Evolutionary conservation across 2,888 invertebrate genomes (phyloP).

Genomic region (Schizaphis graminum): DNA sequence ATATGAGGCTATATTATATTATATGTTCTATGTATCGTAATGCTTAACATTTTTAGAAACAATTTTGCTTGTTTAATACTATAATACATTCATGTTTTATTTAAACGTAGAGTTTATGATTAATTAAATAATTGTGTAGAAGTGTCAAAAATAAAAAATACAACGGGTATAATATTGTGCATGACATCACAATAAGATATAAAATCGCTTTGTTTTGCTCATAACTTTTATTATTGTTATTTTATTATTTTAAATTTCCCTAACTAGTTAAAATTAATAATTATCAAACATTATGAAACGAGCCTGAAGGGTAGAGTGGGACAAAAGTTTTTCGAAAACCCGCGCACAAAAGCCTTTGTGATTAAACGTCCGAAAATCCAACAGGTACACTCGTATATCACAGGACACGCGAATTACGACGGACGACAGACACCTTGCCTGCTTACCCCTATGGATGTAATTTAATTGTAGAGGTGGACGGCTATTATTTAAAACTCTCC

Average conservation of each 20-base stretch:
- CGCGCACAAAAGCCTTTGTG: conserved; percentile 64
- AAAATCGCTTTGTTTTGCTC: conserved; percentile 62
- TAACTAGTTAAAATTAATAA: conserved; percentile 64
- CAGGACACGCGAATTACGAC: conserved; percentile 64
- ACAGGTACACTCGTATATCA: conserved; percentile 66
- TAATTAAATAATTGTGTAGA: conserved; percentile 45
- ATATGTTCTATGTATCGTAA: not conserved
- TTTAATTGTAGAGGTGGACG: conserved; percentile 64
- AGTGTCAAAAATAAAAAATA: conserved; percentile 42
- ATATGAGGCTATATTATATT: not conserved
- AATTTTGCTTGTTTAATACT: not conserved
- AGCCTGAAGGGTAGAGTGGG: not conserved
- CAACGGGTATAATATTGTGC: conserved; percentile 36
- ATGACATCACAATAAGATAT: conserved; percentile 59
- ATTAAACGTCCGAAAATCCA: conserved; percentile 66
- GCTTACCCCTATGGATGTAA: conserved; percentile 60
- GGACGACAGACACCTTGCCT: conserved; percentile 62
- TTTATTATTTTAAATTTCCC: conserved; percentile 60
- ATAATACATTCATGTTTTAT: not conserved
- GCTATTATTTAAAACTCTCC: conserved; percentile 64
- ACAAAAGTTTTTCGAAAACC: conserved; percentile 64
- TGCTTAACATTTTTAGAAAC: not conserved
- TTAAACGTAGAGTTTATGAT: conserved; percentile 11
- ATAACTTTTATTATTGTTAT: conserved; percentile 61
- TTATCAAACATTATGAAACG: conserved; percentile 60